Base-by-base conservation (phyloP, 2,797 vertebrate genomes). In the Squalus acanthias region DNA sequence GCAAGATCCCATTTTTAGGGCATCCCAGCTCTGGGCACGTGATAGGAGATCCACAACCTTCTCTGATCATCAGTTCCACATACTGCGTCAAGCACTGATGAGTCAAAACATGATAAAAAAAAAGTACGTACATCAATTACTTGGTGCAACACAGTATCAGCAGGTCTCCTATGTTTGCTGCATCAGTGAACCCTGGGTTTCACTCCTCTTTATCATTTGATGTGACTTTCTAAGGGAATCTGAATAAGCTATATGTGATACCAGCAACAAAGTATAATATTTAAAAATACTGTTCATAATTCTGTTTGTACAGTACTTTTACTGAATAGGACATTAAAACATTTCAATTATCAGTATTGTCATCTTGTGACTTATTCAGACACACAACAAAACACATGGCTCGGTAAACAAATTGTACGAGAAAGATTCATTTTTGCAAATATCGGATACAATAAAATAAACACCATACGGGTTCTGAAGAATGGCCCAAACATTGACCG, bases 11-110 rank as follows among this genome's bases (percentile, higher is more conserved):
- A 4, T 97, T 97, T 96, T 98, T 98, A 97, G 97, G 97, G 97
- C 99, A 99, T 94, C 98, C 97, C 98, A 98, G 98, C 97, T 99
- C 99, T 70, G 99, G 99, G 96, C 99, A 99, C 60, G 98, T 99
- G 97, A 99, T 98, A 96, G 99, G 98, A 96, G 98, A 98, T 53
- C 99, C 99, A 96, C 98, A 99, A 5, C 99, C 99, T 96, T 99
- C 99, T 97, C 97, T 98, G 97, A 99, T 98, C 95, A 99, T 98
- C 97, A 99, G 97, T 97, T 98, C 98, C 96, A 99, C 98, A 96
- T 99, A 99, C 97, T 99, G 98, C 97, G 98, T 98, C 97, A 99
- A 98, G 98, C 99, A 99, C 99, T 99, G 97, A 97, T 29, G 96
- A 96, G 96, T 0, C 89, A 96, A 96, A 96, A 96, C 96, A 97